Percentiles rank a stretch among this genome's conserved stretches.
phyloP scores from a whole-genome alignment of 2,113 vertebrate species.

The Corydoras sp. region DNA sequence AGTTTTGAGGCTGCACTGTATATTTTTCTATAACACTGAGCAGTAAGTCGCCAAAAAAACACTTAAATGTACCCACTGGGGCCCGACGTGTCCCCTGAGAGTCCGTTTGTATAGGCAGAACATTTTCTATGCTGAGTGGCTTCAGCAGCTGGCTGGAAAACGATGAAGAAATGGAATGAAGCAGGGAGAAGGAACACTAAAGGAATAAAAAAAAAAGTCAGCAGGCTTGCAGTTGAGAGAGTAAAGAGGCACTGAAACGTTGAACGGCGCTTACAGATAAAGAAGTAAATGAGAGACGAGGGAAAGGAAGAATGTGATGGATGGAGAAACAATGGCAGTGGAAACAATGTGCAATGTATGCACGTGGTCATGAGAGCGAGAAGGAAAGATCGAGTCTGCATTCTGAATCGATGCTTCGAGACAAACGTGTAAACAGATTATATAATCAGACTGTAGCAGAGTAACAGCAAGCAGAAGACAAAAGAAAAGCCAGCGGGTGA shows the following conservation, averaged over 20 bases:
- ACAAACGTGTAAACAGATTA: slow-evolving; percentile 48
- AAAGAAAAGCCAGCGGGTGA: not conserved
- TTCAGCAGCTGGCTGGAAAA: not conserved
- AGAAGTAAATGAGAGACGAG: no score
- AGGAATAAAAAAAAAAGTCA: no score
- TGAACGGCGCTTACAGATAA: no score
- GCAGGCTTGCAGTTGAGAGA: no score
- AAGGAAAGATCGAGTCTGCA: slow-evolving; percentile 24
- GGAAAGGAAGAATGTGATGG: no score
- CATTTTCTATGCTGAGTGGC: not conserved
- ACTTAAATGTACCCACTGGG: not conserved
- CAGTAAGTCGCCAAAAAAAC: no score
- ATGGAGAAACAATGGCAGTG: no score
- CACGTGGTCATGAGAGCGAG: slow-evolving; percentile 10
- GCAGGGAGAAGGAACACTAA: not conserved
- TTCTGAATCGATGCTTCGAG: slow-evolving; percentile 28
- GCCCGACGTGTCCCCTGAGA: not conserved
- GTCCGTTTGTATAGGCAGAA: not conserved
- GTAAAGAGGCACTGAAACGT: no score
- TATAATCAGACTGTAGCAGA: slow-evolving; percentile 41
- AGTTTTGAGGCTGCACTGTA: no score
- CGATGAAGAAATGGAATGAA: not conserved
- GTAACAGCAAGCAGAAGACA: not conserved
- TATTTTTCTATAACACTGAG: no score
- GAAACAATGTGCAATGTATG: no score